Conservation (phyloP, 2,888 invertebrate species). For the Tiliacea aurago region DNA sequence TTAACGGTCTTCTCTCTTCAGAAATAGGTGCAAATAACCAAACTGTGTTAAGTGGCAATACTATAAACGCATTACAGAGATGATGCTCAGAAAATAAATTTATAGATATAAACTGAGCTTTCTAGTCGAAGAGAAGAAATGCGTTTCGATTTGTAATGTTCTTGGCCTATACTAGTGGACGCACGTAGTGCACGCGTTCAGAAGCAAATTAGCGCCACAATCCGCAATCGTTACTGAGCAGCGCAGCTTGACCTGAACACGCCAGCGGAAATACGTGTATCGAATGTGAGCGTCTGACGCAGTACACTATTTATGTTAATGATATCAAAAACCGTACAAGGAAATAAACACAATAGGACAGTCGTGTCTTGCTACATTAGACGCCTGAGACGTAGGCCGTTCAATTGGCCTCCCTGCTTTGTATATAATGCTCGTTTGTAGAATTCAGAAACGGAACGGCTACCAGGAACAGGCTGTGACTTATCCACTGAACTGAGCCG, state of each 20-base stretch:
- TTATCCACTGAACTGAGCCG: slow-evolving; percentile 80
- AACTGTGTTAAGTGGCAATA: slow-evolving; percentile 60
- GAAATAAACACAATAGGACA: slow-evolving; percentile 89
- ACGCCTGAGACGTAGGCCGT: slow-evolving; percentile 83
- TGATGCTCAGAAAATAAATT: slow-evolving; percentile 45
- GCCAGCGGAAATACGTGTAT: slow-evolving; percentile 80
- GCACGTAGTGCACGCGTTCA: slow-evolving; percentile 72
- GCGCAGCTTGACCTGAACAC: slow-evolving; percentile 75
- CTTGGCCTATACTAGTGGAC: slow-evolving; percentile 63
- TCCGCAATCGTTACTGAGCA: slow-evolving; percentile 71
- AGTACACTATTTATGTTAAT: slow-evolving; percentile 87
- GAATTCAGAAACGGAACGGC: slow-evolving; percentile 84
- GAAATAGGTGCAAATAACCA: slow-evolving; percentile 48
- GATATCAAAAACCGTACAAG: slow-evolving; percentile 88
- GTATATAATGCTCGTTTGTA: slow-evolving; percentile 89
- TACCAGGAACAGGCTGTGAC: slow-evolving; percentile 85
- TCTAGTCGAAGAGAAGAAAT: slow-evolving; percentile 57
- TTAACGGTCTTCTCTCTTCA: slow-evolving; percentile 58
- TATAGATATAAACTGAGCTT: slow-evolving; percentile 46
- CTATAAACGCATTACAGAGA: slow-evolving; percentile 51
- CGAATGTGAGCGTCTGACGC: slow-evolving; percentile 84
- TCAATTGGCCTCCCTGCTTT: slow-evolving; percentile 87
- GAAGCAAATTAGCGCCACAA: slow-evolving; percentile 76
- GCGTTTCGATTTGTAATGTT: slow-evolving; percentile 65
- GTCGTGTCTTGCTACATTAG: slow-evolving; percentile 87